Conservation (phyloP, 30 jellyfish, hydroid and myxozoan species). For the Phacellophora camtschatica region DNA sequence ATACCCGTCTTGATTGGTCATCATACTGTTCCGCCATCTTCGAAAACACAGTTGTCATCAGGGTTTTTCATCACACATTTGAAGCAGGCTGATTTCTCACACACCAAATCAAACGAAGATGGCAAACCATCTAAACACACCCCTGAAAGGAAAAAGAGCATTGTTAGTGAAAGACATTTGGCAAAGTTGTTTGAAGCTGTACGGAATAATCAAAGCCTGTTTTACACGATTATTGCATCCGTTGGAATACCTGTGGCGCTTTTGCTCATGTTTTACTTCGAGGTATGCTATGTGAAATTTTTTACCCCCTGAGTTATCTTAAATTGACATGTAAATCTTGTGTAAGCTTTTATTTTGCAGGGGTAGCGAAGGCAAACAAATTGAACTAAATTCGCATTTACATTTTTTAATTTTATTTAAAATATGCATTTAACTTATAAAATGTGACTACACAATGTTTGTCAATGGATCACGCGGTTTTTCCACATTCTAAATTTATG, state of each 20-base stretch:
- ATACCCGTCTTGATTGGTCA: constrained; percentile 94
- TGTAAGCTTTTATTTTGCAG: no score
- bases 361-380: no score
- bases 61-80: constrained; percentile 70
- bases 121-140: not conserved
- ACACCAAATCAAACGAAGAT: not conserved
- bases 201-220: constrained; percentile 75
- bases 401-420: no score
- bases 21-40: constrained; percentile 90
- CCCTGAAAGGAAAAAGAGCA: not conserved
- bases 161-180: constrained; percentile 31
- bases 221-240: constrained; percentile 89
- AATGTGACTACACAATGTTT: no score
- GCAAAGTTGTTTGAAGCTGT: constrained; percentile 73
- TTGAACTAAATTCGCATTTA: no score
- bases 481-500: no score
- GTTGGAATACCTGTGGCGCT: constrained; percentile 91
- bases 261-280: constrained; percentile 82
- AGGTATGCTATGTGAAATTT: constrained; percentile 49
- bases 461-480: no score
- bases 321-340: no score
- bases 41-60: constrained; percentile 75
- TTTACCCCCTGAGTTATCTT: not conserved
- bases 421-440: no score
- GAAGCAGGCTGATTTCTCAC: constrained; percentile 26